These are phyloP conservation scores for Drosophila pallidifrons DNA, from an alignment of 1,140 invertebrate species.

Conservation along the genomic window DNA sequence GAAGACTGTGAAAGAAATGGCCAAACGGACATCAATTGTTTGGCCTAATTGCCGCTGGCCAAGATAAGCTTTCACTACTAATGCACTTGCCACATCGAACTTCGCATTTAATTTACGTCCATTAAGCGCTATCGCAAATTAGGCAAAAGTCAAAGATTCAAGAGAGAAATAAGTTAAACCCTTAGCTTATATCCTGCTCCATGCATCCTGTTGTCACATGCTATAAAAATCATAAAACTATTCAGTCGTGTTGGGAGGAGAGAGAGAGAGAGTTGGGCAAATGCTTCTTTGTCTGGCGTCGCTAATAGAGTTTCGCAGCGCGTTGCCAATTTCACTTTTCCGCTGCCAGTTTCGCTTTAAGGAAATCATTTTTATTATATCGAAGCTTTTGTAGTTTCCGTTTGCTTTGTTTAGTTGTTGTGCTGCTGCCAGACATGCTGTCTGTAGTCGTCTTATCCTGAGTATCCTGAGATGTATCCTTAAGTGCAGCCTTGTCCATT, in stretches of 20 bases:
- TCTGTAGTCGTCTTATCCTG: slow-evolving; percentile 35
- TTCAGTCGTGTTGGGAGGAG: slow-evolving; percentile 35
- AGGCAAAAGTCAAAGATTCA: slow-evolving; percentile 43
- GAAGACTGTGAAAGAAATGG: not conserved
- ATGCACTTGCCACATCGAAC: slow-evolving; percentile 31
- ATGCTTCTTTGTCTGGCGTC: slow-evolving; percentile 64
- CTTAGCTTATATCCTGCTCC: not conserved
- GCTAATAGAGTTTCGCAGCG: slow-evolving; percentile 76
- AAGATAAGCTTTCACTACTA: not conserved
- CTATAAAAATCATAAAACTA: slow-evolving; percentile 83
- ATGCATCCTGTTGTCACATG: slow-evolving; percentile 67
- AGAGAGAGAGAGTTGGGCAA: not conserved
- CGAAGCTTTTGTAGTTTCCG: slow-evolving; percentile 79
- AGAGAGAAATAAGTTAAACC: not conserved
- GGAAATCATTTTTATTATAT: slow-evolving; percentile 84
- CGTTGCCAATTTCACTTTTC: slow-evolving; percentile 74
- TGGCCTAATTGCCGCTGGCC: slow-evolving; percentile 40
- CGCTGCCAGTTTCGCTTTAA: slow-evolving; percentile 43
- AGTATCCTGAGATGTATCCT: slow-evolving; percentile 54
- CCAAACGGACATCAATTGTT: slow-evolving; percentile 34
- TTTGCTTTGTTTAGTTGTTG: slow-evolving; percentile 50
- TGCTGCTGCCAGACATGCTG: slow-evolving; percentile 55
- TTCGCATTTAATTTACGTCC: slow-evolving; percentile 72
- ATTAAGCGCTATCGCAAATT: slow-evolving; percentile 69
- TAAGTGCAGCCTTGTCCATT: slow-evolving; percentile 69